Base-by-base conservation (phyloP, 2,888 invertebrate genomes). In the Trimorus sp. region DNA sequence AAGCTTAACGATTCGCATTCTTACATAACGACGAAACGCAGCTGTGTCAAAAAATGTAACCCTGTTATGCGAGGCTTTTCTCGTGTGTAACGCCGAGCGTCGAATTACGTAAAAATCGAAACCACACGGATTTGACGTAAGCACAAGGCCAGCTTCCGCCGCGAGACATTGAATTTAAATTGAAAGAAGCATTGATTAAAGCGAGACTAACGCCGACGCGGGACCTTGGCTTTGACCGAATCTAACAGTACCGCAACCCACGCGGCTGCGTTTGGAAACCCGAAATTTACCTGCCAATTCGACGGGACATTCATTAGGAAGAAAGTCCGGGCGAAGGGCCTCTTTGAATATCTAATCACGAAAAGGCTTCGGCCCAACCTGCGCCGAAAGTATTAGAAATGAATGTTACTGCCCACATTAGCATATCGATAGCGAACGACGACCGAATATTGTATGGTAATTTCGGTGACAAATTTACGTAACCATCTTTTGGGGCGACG, bases 301-400 rank as follows among this genome's bases (percentile, higher is more conserved):
- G 62, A 56, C 26, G 71, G 42, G 60, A 14, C 63, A 65, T 51
- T 62, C 58, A 66, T 74, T 51, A 14, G 56, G 59, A 74, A 74
- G 74, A 66, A 74, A 74, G 65, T 66, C 56, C 36, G 56, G 26
- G 26, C 26, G 26, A 26, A 53, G 12, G 66, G 42, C 14, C 54
- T 68, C 42, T 68, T 68, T 68, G 75, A 75, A 75, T 75, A 75
- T 60, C 73, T 73, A 73, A 73, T 63, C 65, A 65, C 16, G 74
- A 56, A 65, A 65, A 65, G 38, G 14, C 58, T 26, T 26, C 26
- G 26, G 26, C 26, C 26, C 26, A 26, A 26, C 26, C 26, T 26
- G 26, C 65, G 74, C 74, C 74, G 65, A 74, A 74, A 63, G 65
- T 74, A 74, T 74, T 74, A 74, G 74, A 74, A 74, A 74, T 63